Evolutionary conservation across 2,888 invertebrate species (phyloP), one percentile per base, ranked within the genome.

Genomic region (Lottia gigantea): DNA sequence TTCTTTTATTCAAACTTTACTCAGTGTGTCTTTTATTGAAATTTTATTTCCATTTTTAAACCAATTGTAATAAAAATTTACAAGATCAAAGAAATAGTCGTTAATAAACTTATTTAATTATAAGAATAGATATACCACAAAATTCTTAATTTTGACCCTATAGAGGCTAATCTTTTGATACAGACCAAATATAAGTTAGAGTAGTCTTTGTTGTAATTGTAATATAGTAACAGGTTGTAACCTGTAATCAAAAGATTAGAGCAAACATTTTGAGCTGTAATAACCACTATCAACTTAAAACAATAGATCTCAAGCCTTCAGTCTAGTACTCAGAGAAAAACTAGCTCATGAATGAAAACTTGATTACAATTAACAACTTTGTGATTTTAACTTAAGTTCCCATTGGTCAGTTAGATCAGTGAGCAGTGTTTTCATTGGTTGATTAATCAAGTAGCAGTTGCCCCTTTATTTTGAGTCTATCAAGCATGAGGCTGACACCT

Each of bases 301-400:
- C 55, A 55, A 55, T 55, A 23, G 55, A 23, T 55, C 55, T 55
- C 55, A 55, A 55, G 55, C 55, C 55, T 55, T 19, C 55, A 55
- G 55, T 55, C 55, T 55, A 55, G 40, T 40, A 40, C 40, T 40
- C 7, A 40, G 40, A 40, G 40, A 40, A 40, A 40, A 40, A 6
- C 11, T 40, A 40, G 7, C 40, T 40, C 40, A 40, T 40, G 40
- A 23, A 55, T 55, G 14, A 3, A 55, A 23, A 23, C 19, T n/a
- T 55, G 55, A 55, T 55, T 55, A 55, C 55, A 55, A 55, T 55
- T 55, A 55, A 55, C 55, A 55, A 55, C 55, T 55, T n/a, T n/a
- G n/a, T n/a, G n/a, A 23, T 23, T 55, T n/a, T 55, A 55, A 55
- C n/a, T 23, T 23, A 11, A 23, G 11, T 23, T 8, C 11, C 14